Conservation (phyloP, 2,797 vertebrate species). For the Erpetoichthys calabaricus region DNA sequence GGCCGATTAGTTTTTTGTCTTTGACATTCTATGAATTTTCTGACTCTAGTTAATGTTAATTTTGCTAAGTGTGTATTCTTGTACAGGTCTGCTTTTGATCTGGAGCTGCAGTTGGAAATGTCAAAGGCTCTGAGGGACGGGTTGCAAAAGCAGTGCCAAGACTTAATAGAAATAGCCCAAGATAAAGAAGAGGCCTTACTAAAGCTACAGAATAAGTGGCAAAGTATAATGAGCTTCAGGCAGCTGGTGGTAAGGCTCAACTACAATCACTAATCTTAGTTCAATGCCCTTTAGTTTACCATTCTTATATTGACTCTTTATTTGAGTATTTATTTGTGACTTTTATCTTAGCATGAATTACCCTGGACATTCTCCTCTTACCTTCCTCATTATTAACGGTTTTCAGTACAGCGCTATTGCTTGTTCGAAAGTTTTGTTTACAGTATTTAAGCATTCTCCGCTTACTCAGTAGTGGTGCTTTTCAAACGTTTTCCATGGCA, state of each 20-base stretch:
- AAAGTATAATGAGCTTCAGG: constrained; percentile 52
- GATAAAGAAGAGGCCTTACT: constrained; percentile 35
- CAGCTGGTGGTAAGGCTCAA: constrained; percentile 42
- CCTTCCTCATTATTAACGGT: no score
- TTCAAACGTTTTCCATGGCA: no score
- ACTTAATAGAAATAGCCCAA: constrained; percentile 35
- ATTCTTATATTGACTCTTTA: no score
- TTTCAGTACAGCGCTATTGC: no score
- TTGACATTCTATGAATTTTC: neutral
- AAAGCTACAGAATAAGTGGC: constrained; percentile 43
- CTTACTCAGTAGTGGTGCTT: no score
- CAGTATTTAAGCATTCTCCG: no score
- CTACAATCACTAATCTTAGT: neutral
- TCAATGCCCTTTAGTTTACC: no score
- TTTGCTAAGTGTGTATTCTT: neutral
- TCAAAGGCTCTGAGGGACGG: constrained; percentile 36
- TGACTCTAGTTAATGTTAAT: neutral
- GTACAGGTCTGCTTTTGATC: constrained; percentile 45
- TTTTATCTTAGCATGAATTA: no score
- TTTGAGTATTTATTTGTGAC: no score
- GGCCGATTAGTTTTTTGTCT: neutral
- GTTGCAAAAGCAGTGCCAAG: constrained; percentile 35
- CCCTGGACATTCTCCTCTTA: no score
- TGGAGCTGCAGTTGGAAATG: constrained; percentile 48
- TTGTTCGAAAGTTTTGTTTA: no score